phyloP scores from a whole-genome alignment of 2,888 invertebrate species.

The Strigamia transsilvanica region DNA sequence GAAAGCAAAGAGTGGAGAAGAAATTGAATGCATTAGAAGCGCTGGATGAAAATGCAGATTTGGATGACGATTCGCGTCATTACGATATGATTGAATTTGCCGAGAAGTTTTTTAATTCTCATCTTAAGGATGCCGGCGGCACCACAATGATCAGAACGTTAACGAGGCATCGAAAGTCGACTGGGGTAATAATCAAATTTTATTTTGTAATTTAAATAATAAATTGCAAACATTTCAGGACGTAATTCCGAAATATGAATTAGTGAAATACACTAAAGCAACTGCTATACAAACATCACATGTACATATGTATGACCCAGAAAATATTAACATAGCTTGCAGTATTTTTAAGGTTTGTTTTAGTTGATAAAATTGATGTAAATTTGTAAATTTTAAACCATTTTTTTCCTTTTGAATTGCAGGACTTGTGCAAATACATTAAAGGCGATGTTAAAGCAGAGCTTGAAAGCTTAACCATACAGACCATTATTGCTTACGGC shows the following conservation, averaged over 20 bases:
- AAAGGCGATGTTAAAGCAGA: slow-evolving; percentile 87
- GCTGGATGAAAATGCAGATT: slow-evolving; percentile 67
- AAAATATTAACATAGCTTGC: slow-evolving; percentile 88
- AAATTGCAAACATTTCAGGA: slow-evolving; percentile 58
- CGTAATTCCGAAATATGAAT: slow-evolving; percentile 86
- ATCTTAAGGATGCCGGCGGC: slow-evolving; percentile 65
- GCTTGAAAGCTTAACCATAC: slow-evolving; percentile 82
- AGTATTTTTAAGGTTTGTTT: slow-evolving; percentile 80
- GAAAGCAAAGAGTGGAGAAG: slow-evolving; percentile 85
- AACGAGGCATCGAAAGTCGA: slow-evolving; percentile 59
- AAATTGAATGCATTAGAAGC: slow-evolving; percentile 82
- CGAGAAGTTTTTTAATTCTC: slow-evolving; percentile 90
- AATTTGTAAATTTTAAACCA: slow-evolving; percentile 51
- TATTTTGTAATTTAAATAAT: not conserved
- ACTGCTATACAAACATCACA: slow-evolving; percentile 91
- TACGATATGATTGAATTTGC: slow-evolving; percentile 92
- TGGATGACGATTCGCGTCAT: slow-evolving; percentile 69
- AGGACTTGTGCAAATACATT: slow-evolving; percentile 90
- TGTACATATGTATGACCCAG: slow-evolving; percentile 93
- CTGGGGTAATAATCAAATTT: slow-evolving; percentile 54
- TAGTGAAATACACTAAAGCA: slow-evolving; percentile 88
- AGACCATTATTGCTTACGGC: slow-evolving; percentile 83
- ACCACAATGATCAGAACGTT: slow-evolving; percentile 59
- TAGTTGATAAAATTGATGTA: slow-evolving; percentile 33
- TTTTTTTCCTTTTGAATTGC: slow-evolving; percentile 57